These are phyloP conservation scores for Shargacucullia verbasci DNA, from an alignment of 2,888 invertebrate species.

Conservation along the genomic window DNA sequence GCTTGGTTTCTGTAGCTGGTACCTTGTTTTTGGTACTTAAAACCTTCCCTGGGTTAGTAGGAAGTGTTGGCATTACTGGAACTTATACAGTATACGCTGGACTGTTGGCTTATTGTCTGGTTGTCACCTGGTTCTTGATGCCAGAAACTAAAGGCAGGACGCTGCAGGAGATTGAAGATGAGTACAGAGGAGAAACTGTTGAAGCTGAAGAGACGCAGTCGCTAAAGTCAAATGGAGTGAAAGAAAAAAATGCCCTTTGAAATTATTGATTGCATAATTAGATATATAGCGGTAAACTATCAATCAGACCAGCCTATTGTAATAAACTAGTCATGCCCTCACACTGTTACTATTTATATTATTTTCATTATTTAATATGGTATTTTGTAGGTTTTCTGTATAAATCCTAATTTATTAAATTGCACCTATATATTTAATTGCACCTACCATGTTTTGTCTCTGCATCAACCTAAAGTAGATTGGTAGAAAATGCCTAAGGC, in stretches of 20 bases:
- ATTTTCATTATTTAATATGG: too few species aligned
- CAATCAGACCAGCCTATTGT: too few species aligned
- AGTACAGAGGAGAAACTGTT: slow-evolving; percentile 72
- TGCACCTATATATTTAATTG: too few species aligned
- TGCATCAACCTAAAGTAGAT: too few species aligned
- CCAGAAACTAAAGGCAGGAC: slow-evolving; percentile 91
- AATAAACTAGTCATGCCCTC: too few species aligned
- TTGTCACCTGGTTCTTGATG: slow-evolving; percentile 86
- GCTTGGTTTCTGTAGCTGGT: slow-evolving; percentile 87
- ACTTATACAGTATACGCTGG: slow-evolving; percentile 89
- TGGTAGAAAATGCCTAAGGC: too few species aligned
- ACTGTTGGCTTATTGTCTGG: slow-evolving; percentile 82
- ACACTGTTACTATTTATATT: too few species aligned
- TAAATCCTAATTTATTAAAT: too few species aligned
- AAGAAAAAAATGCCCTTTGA: neutral
- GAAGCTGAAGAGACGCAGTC: slow-evolving; percentile 12
- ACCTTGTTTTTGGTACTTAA: slow-evolving; percentile 90
- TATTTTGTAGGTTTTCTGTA: too few species aligned
- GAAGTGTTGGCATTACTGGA: slow-evolving; percentile 83
- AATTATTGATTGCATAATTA: too few species aligned
- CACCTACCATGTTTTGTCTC: too few species aligned
- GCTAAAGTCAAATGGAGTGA: slow-evolving; percentile 3
- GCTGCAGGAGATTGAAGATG: slow-evolving; percentile 90
- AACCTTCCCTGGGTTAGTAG: slow-evolving; percentile 87
- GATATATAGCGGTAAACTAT: too few species aligned